Conservation (phyloP, 2,888 invertebrate species). For the Macrosiphum euphorbiae region DNA sequence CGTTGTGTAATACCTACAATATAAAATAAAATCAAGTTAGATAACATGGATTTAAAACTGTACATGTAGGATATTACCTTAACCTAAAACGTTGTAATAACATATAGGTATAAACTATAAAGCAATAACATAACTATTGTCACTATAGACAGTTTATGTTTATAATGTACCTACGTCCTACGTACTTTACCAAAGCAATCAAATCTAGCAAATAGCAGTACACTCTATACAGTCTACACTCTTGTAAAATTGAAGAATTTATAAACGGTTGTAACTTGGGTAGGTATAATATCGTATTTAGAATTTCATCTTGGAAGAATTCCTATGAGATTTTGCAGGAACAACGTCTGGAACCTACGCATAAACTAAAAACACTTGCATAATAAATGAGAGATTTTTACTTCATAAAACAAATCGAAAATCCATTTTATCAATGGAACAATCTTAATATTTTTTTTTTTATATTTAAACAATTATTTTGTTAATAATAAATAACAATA, state of each 20-base stretch:
- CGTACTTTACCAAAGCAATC: not conserved
- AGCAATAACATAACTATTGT: not conserved
- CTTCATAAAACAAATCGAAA: not conserved
- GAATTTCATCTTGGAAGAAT: not conserved
- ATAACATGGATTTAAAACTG: not conserved
- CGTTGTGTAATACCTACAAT: not conserved
- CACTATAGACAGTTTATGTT: not conserved
- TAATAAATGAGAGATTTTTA: not conserved
- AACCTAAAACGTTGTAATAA: not conserved
- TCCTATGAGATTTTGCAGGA: not conserved
- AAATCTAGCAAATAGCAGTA: not conserved
- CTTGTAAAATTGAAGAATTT: not conserved
- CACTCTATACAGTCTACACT: not conserved
- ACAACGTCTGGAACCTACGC: not conserved
- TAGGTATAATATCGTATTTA: not conserved
- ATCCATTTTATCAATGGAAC: not conserved
- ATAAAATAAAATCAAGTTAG: not conserved
- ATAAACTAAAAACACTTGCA: not conserved
- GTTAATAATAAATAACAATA: not conserved
- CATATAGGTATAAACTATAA: not conserved
- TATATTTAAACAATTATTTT: not conserved
- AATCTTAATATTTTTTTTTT: conserved; percentile 2
- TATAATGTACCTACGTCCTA: not conserved
- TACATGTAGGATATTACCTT: not conserved
- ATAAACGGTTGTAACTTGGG: not conserved